Conservation (phyloP, 2,113 vertebrate species). For the Cettia cetti region DNA sequence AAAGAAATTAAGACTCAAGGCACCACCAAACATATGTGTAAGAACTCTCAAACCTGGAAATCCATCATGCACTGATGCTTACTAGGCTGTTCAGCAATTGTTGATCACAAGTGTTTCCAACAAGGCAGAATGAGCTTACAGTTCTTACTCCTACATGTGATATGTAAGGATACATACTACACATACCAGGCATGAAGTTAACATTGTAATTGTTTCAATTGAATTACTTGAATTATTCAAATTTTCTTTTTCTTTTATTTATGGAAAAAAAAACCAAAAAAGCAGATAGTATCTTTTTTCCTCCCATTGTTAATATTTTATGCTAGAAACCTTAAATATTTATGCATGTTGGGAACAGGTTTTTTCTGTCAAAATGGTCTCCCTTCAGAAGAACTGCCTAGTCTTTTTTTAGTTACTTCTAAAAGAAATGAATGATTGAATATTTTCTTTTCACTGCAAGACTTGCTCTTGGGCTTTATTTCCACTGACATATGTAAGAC, state of each 20-base stretch:
- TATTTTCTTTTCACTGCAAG: background rate
- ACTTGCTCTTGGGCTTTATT: background rate
- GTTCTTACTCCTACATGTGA: background rate
- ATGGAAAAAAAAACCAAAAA: background rate
- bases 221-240: background rate
- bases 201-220: background rate
- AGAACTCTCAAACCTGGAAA: background rate
- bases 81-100: background rate
- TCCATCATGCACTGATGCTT: background rate
- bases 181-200: background rate
- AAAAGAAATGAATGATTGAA: background rate
- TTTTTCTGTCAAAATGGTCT: background rate
- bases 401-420: background rate
- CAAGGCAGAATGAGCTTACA: background rate
- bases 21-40: background rate
- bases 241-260: background rate
- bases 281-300: background rate
- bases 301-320: background rate
- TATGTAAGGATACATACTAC: rapidly evolving
- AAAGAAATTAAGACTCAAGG: background rate
- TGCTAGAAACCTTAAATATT: constrained; percentile 4
- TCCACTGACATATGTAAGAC: background rate
- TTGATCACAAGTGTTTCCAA: background rate
- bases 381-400: background rate
- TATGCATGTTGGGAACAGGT: background rate